Evolutionary conservation across 2,797 vertebrate species (phyloP).

Genomic region (Calcarius lapponicus): DNA sequence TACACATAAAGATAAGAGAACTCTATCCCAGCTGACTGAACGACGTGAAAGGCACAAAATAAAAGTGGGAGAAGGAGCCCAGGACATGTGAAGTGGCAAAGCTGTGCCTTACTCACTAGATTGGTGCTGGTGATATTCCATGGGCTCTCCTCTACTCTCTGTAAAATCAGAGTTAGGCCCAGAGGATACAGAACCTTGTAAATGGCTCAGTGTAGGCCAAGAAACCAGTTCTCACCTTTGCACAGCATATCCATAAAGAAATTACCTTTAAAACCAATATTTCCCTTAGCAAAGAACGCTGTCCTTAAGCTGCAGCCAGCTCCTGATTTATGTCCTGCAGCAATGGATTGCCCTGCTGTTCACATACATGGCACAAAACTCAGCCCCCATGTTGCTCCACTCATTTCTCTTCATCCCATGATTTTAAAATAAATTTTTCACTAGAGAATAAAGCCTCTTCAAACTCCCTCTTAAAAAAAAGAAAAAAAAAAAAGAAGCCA

Average conservation of each 20-base stretch:
- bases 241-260: neutral
- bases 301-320: neutral
- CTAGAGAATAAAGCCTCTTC: neutral
- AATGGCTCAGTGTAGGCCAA: neutral
- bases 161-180: neutral
- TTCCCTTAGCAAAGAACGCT: neutral
- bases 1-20: neutral
- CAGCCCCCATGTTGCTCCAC: neutral
- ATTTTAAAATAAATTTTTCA: neutral
- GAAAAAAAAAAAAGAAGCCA: neutral
- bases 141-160: no score
- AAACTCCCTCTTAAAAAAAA: neutral
- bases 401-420: neutral
- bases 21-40: neutral
- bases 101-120: neutral
- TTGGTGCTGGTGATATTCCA: neutral
- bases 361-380: neutral
- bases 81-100: neutral
- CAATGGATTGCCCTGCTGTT: neutral
- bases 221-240: neutral
- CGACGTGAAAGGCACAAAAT: neutral
- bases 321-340: neutral
- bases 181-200: neutral
- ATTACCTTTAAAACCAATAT: accelerated
- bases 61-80: neutral